Percentiles rank a stretch among this genome's conserved stretches.
phyloP scores from a whole-genome alignment of 1,140 invertebrate species.

The Hestina assimilis region DNA sequence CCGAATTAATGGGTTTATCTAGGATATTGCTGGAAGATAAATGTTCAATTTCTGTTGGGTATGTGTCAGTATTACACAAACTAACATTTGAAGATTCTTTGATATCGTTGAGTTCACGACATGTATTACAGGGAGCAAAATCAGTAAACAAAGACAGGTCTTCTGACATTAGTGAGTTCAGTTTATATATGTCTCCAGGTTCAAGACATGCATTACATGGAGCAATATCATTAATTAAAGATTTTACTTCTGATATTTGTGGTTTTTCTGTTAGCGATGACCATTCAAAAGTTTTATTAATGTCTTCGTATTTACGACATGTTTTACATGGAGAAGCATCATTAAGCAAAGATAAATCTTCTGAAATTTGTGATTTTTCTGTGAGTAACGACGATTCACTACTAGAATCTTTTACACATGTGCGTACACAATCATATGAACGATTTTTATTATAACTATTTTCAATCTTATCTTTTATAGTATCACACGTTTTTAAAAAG shows the following conservation, averaged over 20 bases:
- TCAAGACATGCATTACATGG: slow-evolving; percentile 20
- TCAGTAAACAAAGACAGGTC: neutral
- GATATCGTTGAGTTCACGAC: slow-evolving; percentile 10
- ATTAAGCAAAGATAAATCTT: too few species aligned
- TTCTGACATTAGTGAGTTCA: neutral
- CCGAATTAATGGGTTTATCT: neutral
- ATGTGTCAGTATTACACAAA: slow-evolving; percentile 22
- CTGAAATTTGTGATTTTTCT: too few species aligned
- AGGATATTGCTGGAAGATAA: neutral
- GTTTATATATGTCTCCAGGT: too few species aligned
- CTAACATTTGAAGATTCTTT: slow-evolving; percentile 3
- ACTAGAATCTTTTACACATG: too few species aligned
- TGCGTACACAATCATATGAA: too few species aligned
- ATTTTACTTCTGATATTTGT: neutral
- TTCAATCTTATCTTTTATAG: slow-evolving; percentile 36
- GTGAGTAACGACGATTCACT: too few species aligned
- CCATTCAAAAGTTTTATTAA: neutral
- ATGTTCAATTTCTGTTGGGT: neutral
- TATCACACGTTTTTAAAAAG: slow-evolving; percentile 31
- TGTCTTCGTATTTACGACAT: neutral
- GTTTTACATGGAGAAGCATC: neutral
- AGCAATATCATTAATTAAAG: neutral
- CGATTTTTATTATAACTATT: too few species aligned
- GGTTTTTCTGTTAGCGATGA: neutral
- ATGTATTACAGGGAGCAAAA: slow-evolving; percentile 16